Conservation (phyloP, 92 coral and sea anemone species). For the Montipora capitata region DNA sequence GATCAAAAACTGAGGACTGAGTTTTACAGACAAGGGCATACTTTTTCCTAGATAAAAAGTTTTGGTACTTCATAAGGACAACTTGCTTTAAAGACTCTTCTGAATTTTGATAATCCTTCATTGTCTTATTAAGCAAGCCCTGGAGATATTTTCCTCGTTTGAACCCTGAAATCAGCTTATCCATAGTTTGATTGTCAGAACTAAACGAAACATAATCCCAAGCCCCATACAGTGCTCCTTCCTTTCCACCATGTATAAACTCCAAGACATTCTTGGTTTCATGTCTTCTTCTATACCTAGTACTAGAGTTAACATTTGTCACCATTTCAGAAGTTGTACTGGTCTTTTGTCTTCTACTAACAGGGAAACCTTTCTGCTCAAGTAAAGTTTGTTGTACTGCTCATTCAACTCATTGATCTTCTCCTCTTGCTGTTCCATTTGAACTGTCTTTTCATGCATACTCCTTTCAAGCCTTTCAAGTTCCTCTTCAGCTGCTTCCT, state of each 20-base stretch:
- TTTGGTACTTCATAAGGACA: conserved; percentile 59
- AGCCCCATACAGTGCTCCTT: conserved; percentile 9
- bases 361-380: no score
- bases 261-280: conserved; percentile 30
- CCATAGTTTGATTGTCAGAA: conserved; percentile 14
- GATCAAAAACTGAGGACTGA: conserved; percentile 55
- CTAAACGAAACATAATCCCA: no score
- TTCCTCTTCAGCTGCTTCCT: no score
- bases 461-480: no score
- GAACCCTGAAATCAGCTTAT: conserved; percentile 26
- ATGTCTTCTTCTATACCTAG: conserved; percentile 12
- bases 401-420: no score
- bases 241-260: conserved; percentile 39
- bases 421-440: no score
- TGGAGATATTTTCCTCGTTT: conserved; percentile 78
- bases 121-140: conserved; percentile 75
- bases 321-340: neutral
- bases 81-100: conserved; percentile 75
- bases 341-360: no score
- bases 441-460: no score
- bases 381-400: no score
- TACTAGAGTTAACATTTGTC: conserved; percentile 23
- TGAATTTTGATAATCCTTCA: conserved; percentile 40
- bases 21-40: conserved; percentile 48
- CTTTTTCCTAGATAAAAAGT: conserved; percentile 55